Evolutionary conservation across 1,140 invertebrate genomes (phyloP), one percentile per base, ranked within the genome.

Genomic region (Chrysoperla carnea): DNA sequence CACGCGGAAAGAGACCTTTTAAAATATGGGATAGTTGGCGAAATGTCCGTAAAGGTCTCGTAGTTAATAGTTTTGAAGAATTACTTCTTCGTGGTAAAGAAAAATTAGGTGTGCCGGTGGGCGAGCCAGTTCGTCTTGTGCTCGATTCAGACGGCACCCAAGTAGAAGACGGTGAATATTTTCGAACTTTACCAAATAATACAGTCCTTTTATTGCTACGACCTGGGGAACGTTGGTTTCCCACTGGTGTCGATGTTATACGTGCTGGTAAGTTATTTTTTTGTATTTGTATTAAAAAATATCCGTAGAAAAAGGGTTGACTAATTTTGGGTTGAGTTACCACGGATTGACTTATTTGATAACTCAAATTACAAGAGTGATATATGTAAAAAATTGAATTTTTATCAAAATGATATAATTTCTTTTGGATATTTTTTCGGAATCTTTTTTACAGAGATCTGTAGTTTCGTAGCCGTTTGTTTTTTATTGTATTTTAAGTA

Each of bases 21-120:
- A 94, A 94, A 78, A 81, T 94, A 78, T 94, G 90, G 90, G 90
- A 90, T 75, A 84, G 82, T 68, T 87, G 84, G 72, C 75, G 91
- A 70, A 87, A 80, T 69, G 76, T 87, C 54, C 81, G 89, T 64
- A 94, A 93, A 69, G 88, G 87, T 57, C 68, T 94, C 62, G 87
- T 91, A 52, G 90, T 91, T 58, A 80, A 81, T 59, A 87, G 80
- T 62, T 82, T 93, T 57, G 81, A 87, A 64, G 91, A 95, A 68
- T 70, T 95, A 57, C 75, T 90, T 70, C 76, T 81, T 55, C 81
- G 84, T 73, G 89, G 80, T 84, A 84, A 88, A 56, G 86, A 91
- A 67, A 92, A 91, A 68, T 70, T 93, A 53, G 82, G 83, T 50
- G 80, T 89, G 61, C 73, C 80, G 53, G 73, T 76, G 52, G 77